Conservation (phyloP, 2,888 invertebrate genomes). For the Acleris literana region DNA sequence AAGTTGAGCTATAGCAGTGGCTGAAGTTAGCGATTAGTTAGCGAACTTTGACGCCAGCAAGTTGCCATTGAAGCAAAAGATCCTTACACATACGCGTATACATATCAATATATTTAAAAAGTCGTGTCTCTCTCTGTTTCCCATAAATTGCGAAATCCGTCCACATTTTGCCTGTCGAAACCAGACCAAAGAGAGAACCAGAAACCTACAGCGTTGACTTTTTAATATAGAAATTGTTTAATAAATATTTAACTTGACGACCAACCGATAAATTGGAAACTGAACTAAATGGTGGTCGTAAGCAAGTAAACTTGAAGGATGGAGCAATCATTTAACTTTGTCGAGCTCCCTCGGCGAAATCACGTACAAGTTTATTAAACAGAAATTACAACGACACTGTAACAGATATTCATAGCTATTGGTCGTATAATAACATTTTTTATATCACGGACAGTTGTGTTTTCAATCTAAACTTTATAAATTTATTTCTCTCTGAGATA, state of each 20-base stretch:
- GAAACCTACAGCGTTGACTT: no score
- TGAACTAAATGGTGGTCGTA: not conserved
- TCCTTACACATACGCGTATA: no score
- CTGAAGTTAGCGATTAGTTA: slow-evolving; percentile 24
- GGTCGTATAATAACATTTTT: slow-evolving; percentile 12
- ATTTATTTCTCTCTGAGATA: not conserved
- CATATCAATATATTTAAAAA: no score
- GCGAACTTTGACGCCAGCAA: not conserved
- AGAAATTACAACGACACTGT: slow-evolving; percentile 30
- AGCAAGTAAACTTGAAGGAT: slow-evolving; percentile 3
- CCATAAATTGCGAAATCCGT: no score
- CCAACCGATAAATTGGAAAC: not conserved
- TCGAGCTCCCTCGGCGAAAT: slow-evolving; percentile 15
- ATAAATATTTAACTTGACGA: no score
- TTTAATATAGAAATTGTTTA: no score
- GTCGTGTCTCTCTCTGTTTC: no score
- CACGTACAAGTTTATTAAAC: slow-evolving; percentile 24
- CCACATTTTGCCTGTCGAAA: no score
- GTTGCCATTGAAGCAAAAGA: not conserved
- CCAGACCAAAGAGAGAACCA: not conserved
- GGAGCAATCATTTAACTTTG: slow-evolving; percentile 18
- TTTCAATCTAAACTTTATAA: slow-evolving; percentile 4
- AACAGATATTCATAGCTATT: slow-evolving; percentile 33
- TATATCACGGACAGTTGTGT: not conserved
- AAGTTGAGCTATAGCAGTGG: slow-evolving; percentile 13